Conservation (phyloP, 1,140 invertebrate species). For the Trypoxylus dichotomus region DNA sequence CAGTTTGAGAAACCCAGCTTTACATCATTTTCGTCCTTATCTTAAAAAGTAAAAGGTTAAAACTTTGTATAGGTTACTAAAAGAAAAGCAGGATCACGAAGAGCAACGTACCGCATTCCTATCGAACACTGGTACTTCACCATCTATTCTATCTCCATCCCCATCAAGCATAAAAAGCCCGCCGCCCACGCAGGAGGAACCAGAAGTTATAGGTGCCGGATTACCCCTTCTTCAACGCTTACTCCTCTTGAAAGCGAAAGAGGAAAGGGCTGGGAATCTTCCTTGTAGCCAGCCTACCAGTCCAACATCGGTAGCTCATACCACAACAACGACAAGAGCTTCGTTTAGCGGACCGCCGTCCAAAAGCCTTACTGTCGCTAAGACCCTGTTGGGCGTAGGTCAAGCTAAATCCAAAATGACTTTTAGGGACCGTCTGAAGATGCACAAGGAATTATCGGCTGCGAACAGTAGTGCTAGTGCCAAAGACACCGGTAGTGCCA, state of each 20-base stretch:
- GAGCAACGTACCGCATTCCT: conserved; percentile 41
- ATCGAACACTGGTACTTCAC: conserved; percentile 42
- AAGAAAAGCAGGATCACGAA: conserved; percentile 78
- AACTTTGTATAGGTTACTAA: conserved; percentile 65
- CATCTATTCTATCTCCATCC: conserved; percentile 55
- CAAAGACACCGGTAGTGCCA: not conserved
- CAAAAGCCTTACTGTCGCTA: conserved; percentile 26
- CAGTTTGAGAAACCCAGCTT: too few species aligned
- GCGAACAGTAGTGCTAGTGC: conserved; percentile 8
- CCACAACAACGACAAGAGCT: conserved; percentile 32
- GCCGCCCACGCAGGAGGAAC: conserved; percentile 56
- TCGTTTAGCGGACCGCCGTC: conserved; percentile 39
- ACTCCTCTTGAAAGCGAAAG: conserved; percentile 77
- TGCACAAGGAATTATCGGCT: conserved; percentile 11
- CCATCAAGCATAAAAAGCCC: conserved; percentile 51
- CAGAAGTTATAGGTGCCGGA: conserved; percentile 65
- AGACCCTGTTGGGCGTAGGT: not conserved
- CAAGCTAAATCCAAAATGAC: conserved; percentile 21
- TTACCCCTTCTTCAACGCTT: conserved; percentile 79
- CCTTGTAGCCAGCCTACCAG: conserved; percentile 42
- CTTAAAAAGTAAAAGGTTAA: too few species aligned
- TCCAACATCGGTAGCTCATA: conserved; percentile 33
- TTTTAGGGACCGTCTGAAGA: conserved; percentile 32
- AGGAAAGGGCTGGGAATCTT: conserved; percentile 55
- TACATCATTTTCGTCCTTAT: too few species aligned